A percentile compares a stretch with the other conserved stretches of the same genome.
phyloP scores from a whole-genome alignment of 2,888 invertebrate genomes.

The Drymonia ruficornis region DNA sequence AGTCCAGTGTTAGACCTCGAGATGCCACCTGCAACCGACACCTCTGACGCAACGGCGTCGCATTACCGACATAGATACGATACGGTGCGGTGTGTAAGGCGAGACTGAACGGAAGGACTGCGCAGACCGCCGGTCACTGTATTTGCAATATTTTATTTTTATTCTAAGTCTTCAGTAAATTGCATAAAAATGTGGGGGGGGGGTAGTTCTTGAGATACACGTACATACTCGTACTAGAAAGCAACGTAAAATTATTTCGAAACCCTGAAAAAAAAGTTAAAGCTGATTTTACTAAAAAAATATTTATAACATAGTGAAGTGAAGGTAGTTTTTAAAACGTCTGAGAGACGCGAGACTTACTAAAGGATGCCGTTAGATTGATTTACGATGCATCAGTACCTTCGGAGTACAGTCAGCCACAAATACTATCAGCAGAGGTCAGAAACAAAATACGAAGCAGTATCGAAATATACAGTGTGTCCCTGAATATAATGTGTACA shows the following conservation, averaged over 20 bases:
- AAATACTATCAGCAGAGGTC: not conserved
- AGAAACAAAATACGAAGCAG: too few relatives aligned
- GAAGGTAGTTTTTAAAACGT: not conserved
- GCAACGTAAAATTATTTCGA: too few relatives aligned
- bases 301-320: not conserved
- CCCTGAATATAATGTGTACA: too few relatives aligned
- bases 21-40: conserved; percentile 57
- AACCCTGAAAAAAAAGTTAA: too few relatives aligned
- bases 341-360: conserved; percentile 14
- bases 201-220: too few relatives aligned
- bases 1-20: conserved; percentile 43
- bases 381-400: conserved; percentile 23
- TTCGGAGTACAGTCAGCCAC: not conserved
- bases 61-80: conserved; percentile 69
- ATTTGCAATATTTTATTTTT: conserved; percentile 1
- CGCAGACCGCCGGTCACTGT: conserved; percentile 11
- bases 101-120: conserved; percentile 72
- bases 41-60: conserved; percentile 49
- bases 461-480: too few relatives aligned
- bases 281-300: not conserved
- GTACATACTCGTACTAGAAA: too few relatives aligned
- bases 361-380: conserved; percentile 25
- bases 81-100: conserved; percentile 63
- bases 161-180: not conserved
- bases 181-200: too few relatives aligned